Evolutionary conservation across 92 coral and sea anemone genomes (phyloP), one percentile per base, ranked within the genome.

Genomic region (Chrysogorgia sp.): DNA sequence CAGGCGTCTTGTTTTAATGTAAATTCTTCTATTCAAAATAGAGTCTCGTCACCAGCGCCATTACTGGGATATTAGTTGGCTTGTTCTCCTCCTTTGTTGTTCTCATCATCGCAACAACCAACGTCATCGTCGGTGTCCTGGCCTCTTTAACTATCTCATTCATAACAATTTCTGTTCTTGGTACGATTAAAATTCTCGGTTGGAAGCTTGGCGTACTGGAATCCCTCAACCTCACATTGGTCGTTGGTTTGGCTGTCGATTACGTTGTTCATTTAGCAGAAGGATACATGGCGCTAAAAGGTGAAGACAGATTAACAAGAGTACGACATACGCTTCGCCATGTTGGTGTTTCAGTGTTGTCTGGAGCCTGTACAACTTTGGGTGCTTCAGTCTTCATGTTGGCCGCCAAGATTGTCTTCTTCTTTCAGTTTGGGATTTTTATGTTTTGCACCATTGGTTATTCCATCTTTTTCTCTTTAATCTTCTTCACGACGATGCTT

Each of bases 341-440:
- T 80, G 98, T 91, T 14, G 98, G 98, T 3, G 87, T 94, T 40
- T 94, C 98, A 3, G 97, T 94, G 26, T 80, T 94, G 21, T 94
- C 98, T 10, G 98, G 98, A 1, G 98, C 98, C 4, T 79, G 94
- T 48, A 91, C 98, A 35, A 86, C 98, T 2, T 56, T 94, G 33
- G 98, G 98, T 0, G 98, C 98, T 1, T 94, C 98, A 0, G 92
- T 94, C 6, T 94, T 94, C 72, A 91, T 94, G 98, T 74, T 94
- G 32, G 98, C 98, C 1, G 98, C 98, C 15, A 91, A 91, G 71
- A 91, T 94, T 35, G 86, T 94, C 0, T 94, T 94, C 81, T 94
- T 94, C 65, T 89, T 94, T 70, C 98, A 94, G 80, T 94, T 94
- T 64, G 98, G 98, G 7, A 83, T 94, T 3, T 94, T 94, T 63